phyloP scores from a whole-genome alignment of 2,888 invertebrate genomes.

The Lydus trimaculatus region DNA sequence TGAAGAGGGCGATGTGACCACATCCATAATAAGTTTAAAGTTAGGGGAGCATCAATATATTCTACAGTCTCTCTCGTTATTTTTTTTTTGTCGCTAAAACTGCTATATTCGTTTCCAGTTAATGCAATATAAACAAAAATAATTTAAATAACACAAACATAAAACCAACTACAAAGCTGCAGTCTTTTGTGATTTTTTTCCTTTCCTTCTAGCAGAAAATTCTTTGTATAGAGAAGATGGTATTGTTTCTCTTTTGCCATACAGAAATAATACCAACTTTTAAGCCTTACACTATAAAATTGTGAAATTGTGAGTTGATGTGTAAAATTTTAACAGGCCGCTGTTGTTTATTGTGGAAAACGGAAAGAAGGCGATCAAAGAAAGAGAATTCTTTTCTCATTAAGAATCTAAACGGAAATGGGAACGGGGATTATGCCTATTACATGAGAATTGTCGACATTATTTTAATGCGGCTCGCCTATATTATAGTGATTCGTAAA shows the following conservation, averaged over 20 bases:
- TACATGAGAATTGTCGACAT: conserved; percentile 16
- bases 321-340: conserved; percentile 40
- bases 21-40: conserved; percentile 33
- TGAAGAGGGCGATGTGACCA: conserved; percentile 35
- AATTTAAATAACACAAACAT: neutral
- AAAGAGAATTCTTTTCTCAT: conserved; percentile 17
- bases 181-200: neutral
- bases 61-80: neutral
- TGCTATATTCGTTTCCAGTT: neutral
- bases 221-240: neutral
- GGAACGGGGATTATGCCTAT: conserved; percentile 27
- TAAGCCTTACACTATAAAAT: conserved; percentile 20
- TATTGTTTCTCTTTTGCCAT: neutral
- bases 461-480: neutral
- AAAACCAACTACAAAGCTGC: neutral
- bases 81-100: neutral
- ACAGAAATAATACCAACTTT: conserved; percentile 1
- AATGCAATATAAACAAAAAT: conserved; percentile 1
- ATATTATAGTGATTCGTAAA: conserved; percentile 13
- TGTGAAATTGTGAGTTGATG: conserved; percentile 32
- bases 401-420: conserved; percentile 28
- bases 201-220: neutral
- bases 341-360: conserved; percentile 22
- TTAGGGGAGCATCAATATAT: conserved; percentile 9
- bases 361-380: conserved; percentile 28